These are phyloP conservation scores for Parnassius orleans DNA, from an alignment of 2,888 invertebrate genomes.

Conservation along the genomic window DNA sequence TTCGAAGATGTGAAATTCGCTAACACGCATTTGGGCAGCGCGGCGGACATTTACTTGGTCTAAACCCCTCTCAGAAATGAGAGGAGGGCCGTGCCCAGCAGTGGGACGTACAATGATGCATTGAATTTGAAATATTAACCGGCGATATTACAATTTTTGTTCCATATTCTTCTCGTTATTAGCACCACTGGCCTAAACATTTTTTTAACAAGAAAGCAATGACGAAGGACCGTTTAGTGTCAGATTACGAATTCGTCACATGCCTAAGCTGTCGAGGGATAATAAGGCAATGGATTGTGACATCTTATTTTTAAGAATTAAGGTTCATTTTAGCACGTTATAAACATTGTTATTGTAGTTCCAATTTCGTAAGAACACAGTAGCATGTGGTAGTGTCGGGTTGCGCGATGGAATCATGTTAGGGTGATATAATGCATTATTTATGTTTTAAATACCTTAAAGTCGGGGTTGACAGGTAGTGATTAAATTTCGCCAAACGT, in stretches of 20 bases:
- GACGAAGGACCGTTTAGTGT: conserved; percentile 56
- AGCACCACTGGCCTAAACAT: conserved; percentile 27
- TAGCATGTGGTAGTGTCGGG: conserved; percentile 54
- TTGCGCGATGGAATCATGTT: conserved; percentile 53
- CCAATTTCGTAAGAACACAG: conserved; percentile 54
- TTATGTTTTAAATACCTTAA: conserved; percentile 37
- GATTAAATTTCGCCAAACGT: conserved; percentile 25
- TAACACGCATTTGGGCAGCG: too few relatives aligned
- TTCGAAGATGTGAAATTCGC: too few relatives aligned
- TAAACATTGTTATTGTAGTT: conserved; percentile 35
- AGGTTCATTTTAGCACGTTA: conserved; percentile 26
- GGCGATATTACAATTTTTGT: conserved; percentile 13
- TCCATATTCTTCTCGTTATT: conserved; percentile 16
- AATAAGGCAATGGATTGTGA: conserved; percentile 32
- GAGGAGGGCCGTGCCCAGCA: too few relatives aligned
- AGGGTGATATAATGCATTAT: conserved; percentile 37
- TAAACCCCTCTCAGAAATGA: too few relatives aligned
- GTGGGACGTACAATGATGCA: background rate
- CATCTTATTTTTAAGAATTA: conserved; percentile 34
- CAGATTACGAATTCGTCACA: conserved; percentile 65
- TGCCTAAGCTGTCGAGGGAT: conserved; percentile 33
- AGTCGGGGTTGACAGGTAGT: conserved; percentile 29
- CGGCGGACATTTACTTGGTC: too few relatives aligned
- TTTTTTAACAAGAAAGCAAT: conserved; percentile 55
- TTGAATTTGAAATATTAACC: conserved; percentile 9